Base-by-base conservation (phyloP, 2,113 vertebrate genomes). In the Cricetomys ansorgei region DNA sequence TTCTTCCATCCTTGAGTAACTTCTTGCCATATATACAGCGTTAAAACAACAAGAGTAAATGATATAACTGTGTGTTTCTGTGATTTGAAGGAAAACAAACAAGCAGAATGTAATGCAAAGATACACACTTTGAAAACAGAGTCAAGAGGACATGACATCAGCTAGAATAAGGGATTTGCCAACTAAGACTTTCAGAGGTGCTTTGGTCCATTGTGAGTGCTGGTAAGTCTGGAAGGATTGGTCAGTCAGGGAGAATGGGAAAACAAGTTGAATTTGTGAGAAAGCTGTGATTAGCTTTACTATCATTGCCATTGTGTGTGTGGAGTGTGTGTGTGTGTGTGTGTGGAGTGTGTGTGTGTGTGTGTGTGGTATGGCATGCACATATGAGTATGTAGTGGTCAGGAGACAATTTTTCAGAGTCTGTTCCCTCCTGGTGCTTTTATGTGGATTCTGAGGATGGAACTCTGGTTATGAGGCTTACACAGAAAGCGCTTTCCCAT, bases 191-290 rank as follows among this genome's bases (percentile, higher is more conserved):
- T 53, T 40, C 16, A 16, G 37, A 3, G n/a, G 43, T 11, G 15
- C 15, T n/a, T 9, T 16, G 55, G 27, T 53, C 4, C 21, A 4
- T 5, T 59, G 5, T 37, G 45, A 19, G 4, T 13, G 31, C 0
- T 3, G 9, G 4, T 1, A 2, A 8, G n/a, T 4, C 23, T 50
- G 1, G 13, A 11, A 7, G 1, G 1, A 1, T 1, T 17, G 37
- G 16, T 0, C 16, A 75, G 4, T 21, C 10, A 37, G 0, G 5
- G 37, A 73, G 5, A 69, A 86, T 8, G 34, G 2, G 57, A 57
- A 10, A 69, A 34, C 8, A 11, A 21, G 29, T 0, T 7, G 45
- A 19, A 40, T 67, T 45, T 53, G 25, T 40, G 45, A 67, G n/a
- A 50, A 67, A 53, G 0, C 0, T 17, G 31, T n/a, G 10, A 23